Conservation (phyloP, 1,140 invertebrate species). For the Drosophila kurseongensis region DNA sequence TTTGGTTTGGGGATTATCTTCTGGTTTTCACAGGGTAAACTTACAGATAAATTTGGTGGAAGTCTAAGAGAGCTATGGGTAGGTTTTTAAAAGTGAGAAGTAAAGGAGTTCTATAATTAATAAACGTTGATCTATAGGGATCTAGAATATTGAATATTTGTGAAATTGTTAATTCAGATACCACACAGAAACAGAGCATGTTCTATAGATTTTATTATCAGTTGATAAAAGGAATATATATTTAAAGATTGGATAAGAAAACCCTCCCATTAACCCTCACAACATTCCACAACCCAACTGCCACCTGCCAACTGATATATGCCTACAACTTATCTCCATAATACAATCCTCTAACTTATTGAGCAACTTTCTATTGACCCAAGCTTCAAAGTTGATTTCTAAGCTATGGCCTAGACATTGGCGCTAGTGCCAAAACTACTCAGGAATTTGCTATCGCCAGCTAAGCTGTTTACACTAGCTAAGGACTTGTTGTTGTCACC, state of each 20-base stretch:
- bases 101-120: conserved; percentile 5
- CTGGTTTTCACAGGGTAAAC: conserved; percentile 3
- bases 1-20: conserved; percentile 8
- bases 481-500: conserved; percentile 68
- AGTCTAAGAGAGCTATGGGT: conserved; percentile 19
- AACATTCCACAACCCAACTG: conserved; percentile 25
- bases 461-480: conserved; percentile 70
- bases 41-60: conserved; percentile 1
- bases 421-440: conserved; percentile 77
- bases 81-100: not conserved
- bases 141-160: too few relatives aligned
- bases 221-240: not conserved
- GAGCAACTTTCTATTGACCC: conserved; percentile 57
- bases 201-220: too few relatives aligned
- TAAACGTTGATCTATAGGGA: not conserved
- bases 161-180: too few relatives aligned
- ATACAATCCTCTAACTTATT: conserved; percentile 38
- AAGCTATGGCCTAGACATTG: conserved; percentile 64
- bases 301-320: conserved; percentile 20
- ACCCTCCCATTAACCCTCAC: conserved; percentile 2
- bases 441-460: conserved; percentile 76
- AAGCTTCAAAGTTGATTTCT: conserved; percentile 8
- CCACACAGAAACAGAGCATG: too few relatives aligned
- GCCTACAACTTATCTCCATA: conserved; percentile 1
- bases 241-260: not conserved